Evolutionary conservation across 2,113 vertebrate genomes (phyloP).

Genomic region (Desmodus rotundus): DNA sequence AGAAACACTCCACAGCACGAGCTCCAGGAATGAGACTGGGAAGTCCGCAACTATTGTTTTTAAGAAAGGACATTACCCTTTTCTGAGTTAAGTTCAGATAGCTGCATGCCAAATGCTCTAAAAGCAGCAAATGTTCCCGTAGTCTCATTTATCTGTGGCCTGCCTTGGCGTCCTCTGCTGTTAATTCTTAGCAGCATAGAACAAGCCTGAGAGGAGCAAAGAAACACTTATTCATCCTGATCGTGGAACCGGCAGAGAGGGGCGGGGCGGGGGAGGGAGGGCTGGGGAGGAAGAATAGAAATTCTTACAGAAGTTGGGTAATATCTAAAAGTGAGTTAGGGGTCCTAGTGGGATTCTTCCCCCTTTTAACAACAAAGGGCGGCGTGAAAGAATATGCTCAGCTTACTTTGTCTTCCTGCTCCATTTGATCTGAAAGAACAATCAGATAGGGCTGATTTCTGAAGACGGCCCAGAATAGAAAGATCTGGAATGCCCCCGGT

Average conservation of each 20-base stretch:
- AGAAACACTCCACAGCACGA: background rate
- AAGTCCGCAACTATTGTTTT: constrained; percentile 27
- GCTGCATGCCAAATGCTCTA: constrained; percentile 33
- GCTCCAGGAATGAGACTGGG: background rate
- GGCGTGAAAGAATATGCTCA: constrained; percentile 79
- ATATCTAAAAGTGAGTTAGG: constrained; percentile 81
- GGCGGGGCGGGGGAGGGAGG: background rate
- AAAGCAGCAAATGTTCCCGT: constrained; percentile 45
- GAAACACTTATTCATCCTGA: constrained; percentile 57
- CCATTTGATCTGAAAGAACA: constrained; percentile 86
- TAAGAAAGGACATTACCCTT: constrained; percentile 22
- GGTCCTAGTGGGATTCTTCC: constrained; percentile 81
- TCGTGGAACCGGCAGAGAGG: constrained; percentile 59
- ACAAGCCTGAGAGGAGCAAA: constrained; percentile 60
- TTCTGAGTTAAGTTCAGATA: constrained; percentile 51
- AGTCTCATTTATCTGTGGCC: constrained; percentile 62
- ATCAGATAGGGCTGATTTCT: constrained; percentile 84
- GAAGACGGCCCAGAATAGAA: constrained; percentile 81
- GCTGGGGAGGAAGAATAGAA: constrained; percentile 56
- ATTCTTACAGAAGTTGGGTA: constrained; percentile 78
- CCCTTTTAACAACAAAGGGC: constrained; percentile 84
- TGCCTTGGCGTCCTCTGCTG: constrained; percentile 46
- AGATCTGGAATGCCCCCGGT: constrained; percentile 76
- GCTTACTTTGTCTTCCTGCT: constrained; percentile 82
- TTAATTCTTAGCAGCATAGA: constrained; percentile 49